Evolutionary conservation across 2,113 vertebrate genomes (phyloP).

Genomic region (Megaptera novaeangliae): DNA sequence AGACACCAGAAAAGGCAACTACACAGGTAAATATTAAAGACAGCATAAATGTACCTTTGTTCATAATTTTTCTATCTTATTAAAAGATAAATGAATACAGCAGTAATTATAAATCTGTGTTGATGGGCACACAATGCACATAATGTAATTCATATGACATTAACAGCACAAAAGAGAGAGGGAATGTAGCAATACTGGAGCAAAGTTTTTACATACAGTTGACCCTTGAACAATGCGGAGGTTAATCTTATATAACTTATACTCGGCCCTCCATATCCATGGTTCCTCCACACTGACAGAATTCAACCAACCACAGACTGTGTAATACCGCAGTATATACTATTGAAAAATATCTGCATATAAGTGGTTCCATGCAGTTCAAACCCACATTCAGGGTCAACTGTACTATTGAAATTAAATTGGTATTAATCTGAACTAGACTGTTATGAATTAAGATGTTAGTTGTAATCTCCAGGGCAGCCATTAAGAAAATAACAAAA

Average conservation of each 20-base stretch:
- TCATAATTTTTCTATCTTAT: not conserved
- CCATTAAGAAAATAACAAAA: not conserved
- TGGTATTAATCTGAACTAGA: not conserved
- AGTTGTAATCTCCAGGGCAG: not conserved
- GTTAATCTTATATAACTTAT: not conserved
- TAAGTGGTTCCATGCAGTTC: not conserved
- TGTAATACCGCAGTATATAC: no score
- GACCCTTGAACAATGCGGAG: no score
- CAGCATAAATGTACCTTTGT: not conserved
- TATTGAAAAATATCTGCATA: not conserved
- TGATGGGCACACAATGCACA: not conserved
- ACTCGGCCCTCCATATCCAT: not conserved
- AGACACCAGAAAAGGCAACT: not conserved
- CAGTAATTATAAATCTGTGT: not conserved
- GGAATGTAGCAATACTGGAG: not conserved
- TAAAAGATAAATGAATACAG: not conserved
- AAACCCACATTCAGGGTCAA: not conserved
- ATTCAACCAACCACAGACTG: not conserved
- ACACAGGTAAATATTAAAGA: not conserved
- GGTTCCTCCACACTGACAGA: not conserved
- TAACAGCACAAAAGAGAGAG: not conserved
- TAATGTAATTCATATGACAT: not conserved
- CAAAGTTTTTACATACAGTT: not conserved
- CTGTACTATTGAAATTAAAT: not conserved
- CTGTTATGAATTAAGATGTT: not conserved